Percentiles rank a stretch among this genome's conserved stretches.
Conservation (phyloP, 2,888 invertebrate genomes). For the Timandra comae region DNA sequence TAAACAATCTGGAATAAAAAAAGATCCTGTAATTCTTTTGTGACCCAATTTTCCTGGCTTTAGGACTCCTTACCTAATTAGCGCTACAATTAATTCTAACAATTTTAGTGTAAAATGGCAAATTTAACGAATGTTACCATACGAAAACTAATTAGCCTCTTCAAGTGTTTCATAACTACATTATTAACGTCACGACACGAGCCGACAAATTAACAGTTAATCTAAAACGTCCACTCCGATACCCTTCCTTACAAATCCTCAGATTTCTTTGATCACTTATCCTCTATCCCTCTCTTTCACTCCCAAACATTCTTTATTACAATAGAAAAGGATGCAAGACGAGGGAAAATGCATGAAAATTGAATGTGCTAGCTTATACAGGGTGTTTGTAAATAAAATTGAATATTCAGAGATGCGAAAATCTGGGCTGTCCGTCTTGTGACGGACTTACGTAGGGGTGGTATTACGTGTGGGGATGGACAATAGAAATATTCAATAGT, state of each 20-base stretch:
- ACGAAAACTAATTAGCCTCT: not conserved
- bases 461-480: slow-evolving; percentile 18
- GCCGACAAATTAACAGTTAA: slow-evolving; percentile 45
- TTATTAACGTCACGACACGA: slow-evolving; percentile 11
- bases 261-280: slow-evolving; percentile 47
- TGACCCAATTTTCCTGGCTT: no score
- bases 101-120: no score
- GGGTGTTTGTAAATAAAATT: slow-evolving; percentile 69
- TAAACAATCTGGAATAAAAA: no score
- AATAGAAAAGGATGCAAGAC: slow-evolving; percentile 19
- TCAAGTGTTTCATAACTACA: not conserved
- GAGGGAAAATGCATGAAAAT: slow-evolving; percentile 42
- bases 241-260: slow-evolving; percentile 32
- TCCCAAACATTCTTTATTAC: not conserved
- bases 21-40: no score
- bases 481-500: not conserved
- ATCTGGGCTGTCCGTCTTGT: slow-evolving; percentile 55
- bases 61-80: no score
- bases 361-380: slow-evolving; percentile 49
- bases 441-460: slow-evolving; percentile 34
- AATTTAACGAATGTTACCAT: no score
- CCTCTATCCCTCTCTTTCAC: slow-evolving; percentile 27
- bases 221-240: slow-evolving; percentile 42
- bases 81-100: no score
- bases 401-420: slow-evolving; percentile 69